Conservation (phyloP, 92 coral and sea anemone species). For the Phenganax subtilis region DNA sequence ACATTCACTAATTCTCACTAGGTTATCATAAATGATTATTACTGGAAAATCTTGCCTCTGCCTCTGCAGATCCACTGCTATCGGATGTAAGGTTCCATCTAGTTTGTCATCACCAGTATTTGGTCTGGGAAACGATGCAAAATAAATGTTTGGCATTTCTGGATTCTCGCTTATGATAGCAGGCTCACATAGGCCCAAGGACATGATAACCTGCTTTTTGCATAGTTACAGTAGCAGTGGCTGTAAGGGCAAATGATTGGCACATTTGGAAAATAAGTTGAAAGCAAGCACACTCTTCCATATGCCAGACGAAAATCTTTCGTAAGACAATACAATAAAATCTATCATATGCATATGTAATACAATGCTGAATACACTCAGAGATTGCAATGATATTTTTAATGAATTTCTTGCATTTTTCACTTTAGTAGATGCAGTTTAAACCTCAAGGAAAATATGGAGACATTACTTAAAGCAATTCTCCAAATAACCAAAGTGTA, state of each 20-base stretch:
- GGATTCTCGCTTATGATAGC: background rate
- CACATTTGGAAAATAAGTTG: background rate
- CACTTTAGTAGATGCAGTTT: no score
- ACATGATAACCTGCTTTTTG: background rate
- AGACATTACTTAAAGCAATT: background rate
- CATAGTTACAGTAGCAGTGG: background rate
- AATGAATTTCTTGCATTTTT: no score
- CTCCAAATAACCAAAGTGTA: background rate
- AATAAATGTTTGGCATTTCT: background rate
- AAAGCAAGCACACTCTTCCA: background rate
- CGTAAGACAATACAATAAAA: background rate
- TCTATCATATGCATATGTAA: background rate
- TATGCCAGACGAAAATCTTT: background rate
- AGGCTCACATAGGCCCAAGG: background rate
- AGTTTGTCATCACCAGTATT: background rate
- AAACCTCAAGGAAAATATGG: background rate
- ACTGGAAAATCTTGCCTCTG: constrained; percentile 42
- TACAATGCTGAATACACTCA: background rate
- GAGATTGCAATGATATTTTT: no score
- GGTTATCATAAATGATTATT: constrained; percentile 55
- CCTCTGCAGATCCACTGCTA: background rate
- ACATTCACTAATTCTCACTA: constrained; percentile 45
- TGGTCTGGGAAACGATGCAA: background rate
- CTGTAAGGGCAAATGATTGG: constrained; percentile 15
- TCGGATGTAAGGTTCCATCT: background rate